Evolutionary conservation across 2,888 invertebrate genomes (phyloP).

Genomic region (Priocnemis perturbator): DNA sequence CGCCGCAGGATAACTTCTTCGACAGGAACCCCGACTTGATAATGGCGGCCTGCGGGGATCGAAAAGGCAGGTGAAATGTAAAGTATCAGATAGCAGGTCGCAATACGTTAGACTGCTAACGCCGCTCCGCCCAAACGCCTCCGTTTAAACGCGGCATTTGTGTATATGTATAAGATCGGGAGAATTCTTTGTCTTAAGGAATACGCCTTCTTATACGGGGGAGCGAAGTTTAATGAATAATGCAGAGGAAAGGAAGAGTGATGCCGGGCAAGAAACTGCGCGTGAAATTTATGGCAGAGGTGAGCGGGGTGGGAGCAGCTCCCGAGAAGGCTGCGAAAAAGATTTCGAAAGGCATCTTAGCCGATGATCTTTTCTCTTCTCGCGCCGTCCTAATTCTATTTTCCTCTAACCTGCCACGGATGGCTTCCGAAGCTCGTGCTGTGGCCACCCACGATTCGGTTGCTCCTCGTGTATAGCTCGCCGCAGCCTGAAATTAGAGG

Average conservation of each 20-base stretch:
- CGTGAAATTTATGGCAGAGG: conserved; percentile 27
- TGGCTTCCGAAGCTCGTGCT: conserved; percentile 93
- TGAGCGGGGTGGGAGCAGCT: background rate
- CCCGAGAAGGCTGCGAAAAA: background rate
- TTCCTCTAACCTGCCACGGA: conserved; percentile 87
- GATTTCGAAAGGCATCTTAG: background rate
- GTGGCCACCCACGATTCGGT: conserved; percentile 94
- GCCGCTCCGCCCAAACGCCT: too few species aligned
- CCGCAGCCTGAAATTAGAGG: conserved; percentile 85
- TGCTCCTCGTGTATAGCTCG: conserved; percentile 89
- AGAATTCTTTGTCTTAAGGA: too few species aligned
- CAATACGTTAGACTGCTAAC: too few species aligned
- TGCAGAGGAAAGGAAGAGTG: conserved; percentile 36
- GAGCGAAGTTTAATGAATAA: conserved; percentile 32
- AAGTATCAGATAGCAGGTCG: conserved; percentile 11
- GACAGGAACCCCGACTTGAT: conserved; percentile 93
- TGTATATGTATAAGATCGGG: too few species aligned
- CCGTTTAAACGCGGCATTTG: too few species aligned
- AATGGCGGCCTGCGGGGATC: conserved; percentile 81
- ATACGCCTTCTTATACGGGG: too few species aligned
- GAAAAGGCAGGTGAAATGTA: conserved; percentile 10
- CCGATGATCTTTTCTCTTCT: too few species aligned
- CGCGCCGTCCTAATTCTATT: too few species aligned
- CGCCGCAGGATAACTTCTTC: conserved; percentile 94
- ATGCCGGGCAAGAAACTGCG: conserved; percentile 19